These are phyloP conservation scores for Taeniopygia guttata DNA, from an alignment of 2,797 vertebrate genomes.

Conservation along the genomic window DNA sequence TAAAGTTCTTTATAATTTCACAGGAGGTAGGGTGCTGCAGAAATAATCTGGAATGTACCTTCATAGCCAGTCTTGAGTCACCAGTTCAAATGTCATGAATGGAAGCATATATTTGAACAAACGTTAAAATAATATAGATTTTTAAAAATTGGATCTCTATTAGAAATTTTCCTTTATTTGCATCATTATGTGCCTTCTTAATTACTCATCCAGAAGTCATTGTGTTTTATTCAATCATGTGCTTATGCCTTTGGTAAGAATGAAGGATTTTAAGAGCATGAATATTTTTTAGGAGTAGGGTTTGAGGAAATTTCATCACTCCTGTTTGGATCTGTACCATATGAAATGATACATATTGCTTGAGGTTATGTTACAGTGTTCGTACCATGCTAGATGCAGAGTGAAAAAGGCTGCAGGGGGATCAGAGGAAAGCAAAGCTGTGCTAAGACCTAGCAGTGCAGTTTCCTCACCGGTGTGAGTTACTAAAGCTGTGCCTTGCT, in stretches of 20 bases:
- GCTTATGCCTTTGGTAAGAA: neutral
- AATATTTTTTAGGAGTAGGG: neutral
- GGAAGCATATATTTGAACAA: neutral
- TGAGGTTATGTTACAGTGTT: neutral
- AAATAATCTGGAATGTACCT: neutral
- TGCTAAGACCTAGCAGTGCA: neutral
- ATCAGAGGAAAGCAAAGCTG: neutral
- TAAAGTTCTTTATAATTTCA: neutral
- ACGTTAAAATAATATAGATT: neutral
- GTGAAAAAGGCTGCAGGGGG: neutral
- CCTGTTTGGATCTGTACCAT: neutral
- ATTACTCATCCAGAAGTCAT: neutral
- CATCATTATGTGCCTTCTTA: neutral
- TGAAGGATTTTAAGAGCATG: neutral
- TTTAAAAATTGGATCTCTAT: neutral
- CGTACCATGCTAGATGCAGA: neutral
- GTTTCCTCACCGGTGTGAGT: fast-evolving
- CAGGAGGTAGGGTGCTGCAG: neutral
- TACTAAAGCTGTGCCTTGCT: neutral
- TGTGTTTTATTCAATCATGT: neutral
- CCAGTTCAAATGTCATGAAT: neutral
- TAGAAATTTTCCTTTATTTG: neutral
- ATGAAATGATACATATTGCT: neutral
- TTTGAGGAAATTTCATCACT: neutral
- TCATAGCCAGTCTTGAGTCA: neutral